Base-by-base conservation (phyloP, 2,113 vertebrate genomes). In the Chloropsis cyanopogon region DNA sequence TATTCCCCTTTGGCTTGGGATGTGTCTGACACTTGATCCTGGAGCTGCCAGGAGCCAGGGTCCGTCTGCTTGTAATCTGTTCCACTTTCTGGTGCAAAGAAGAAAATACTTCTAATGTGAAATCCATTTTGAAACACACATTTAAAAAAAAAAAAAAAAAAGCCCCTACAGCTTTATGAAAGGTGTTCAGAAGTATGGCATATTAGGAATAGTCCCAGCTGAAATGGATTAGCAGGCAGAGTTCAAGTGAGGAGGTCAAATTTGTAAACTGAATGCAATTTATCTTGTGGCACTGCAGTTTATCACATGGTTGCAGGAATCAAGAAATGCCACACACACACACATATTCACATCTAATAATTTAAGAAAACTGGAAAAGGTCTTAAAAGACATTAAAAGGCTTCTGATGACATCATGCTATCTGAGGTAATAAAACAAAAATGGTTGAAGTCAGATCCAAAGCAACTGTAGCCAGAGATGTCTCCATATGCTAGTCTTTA, bases 241-340 rank as follows among this genome's bases (percentile, higher is more conserved):
- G 93, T 96, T 96, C 96, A 96, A 95, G 90, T 90, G 88, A 95
- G 69, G 82, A 88, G 95, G 96, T 95, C 92, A 97, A 19, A 96
- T 41, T 91, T 93, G 92, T 86, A 93, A 94, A 92, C 88, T 75
- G 76, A 88, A 88, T 53, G 92, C 92, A 94, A 75, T 97, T 97
- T 95, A 88, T 95, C 93, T 97, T 88, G 80, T 90, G 93, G 76
- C 60, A 20, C 72, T 84, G 94, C 80, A 90, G 93, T 96, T 92
- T 94, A 93, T 93, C 94, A 86, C 25, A 24, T 68, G 76, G 60
- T 35, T 88, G 79, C 65, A 88, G 82, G 68, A 93, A 90, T 88
- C 90, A 94, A 90, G 68, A 66, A 89, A 86, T 93, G 41, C 88
- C 92, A 88, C 90, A 86, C 88, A 17, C 80, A 53, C 44, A 61